These are phyloP conservation scores for Polyergus mexicanus DNA, from an alignment of 1,140 invertebrate species.

Conservation along the genomic window DNA sequence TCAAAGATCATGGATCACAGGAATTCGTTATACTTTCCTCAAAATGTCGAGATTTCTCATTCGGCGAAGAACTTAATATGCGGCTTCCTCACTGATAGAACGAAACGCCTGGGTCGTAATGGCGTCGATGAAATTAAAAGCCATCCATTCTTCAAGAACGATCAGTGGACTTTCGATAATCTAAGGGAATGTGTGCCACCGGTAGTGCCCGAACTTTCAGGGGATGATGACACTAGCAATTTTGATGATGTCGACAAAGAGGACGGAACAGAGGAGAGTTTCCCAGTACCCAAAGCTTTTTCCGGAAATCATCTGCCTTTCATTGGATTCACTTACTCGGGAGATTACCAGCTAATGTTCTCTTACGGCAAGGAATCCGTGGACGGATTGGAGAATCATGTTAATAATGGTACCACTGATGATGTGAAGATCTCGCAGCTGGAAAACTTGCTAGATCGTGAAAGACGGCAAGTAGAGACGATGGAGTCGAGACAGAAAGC, in stretches of 20 bases:
- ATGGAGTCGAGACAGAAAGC: constrained; percentile 91
- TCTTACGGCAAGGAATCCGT: constrained; percentile 81
- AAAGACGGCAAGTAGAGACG: constrained; percentile 89
- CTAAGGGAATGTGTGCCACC: constrained; percentile 97
- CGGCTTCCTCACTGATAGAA: constrained; percentile 97
- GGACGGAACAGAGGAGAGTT: constrained; percentile 95
- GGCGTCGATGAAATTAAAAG: constrained; percentile 98
- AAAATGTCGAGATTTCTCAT: constrained; percentile 96
- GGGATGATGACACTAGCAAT: constrained; percentile 99
- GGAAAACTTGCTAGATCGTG: constrained; percentile 91
- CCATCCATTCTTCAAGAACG: constrained; percentile 98
- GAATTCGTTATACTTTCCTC: constrained; percentile 97
- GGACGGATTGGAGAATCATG: constrained; percentile 88
- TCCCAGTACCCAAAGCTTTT: constrained; percentile 98
- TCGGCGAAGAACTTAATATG: constrained; percentile 97
- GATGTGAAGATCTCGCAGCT: constrained; percentile 89
- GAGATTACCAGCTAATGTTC: constrained; percentile 92
- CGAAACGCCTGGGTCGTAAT: constrained; percentile 96
- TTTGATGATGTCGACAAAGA: constrained; percentile 99
- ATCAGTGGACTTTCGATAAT: constrained; percentile 99
- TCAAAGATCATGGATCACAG: constrained; percentile 99
- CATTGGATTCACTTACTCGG: constrained; percentile 99
- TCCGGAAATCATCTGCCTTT: constrained; percentile 99
- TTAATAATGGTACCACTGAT: constrained; percentile 88
- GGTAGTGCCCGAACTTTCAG: constrained; percentile 97